phyloP scores from a whole-genome alignment of 1,140 invertebrate genomes.

The Lasioglossum albipes region DNA sequence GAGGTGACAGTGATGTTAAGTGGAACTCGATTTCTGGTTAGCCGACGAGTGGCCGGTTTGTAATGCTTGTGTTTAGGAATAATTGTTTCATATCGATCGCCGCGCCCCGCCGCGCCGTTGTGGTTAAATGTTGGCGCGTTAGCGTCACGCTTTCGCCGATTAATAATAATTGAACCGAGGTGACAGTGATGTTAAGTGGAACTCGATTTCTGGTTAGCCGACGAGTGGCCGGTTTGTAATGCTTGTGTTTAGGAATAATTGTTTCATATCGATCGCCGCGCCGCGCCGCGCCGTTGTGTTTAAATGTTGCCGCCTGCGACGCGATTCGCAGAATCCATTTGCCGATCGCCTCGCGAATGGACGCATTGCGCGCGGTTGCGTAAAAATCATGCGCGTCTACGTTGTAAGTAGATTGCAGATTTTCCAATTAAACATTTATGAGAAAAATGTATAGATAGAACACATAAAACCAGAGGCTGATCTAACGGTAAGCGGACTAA shows the following conservation, averaged over 20 bases:
- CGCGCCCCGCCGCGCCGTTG: too few species aligned
- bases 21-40: constrained; percentile 4
- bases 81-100: not conserved
- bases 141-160: constrained; percentile 1
- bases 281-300: too few species aligned
- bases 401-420: too few species aligned
- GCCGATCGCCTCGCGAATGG: too few species aligned
- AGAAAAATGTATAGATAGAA: too few species aligned
- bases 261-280: not conserved
- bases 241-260: not conserved
- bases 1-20: not conserved
- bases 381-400: too few species aligned
- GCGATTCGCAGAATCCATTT: too few species aligned
- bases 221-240: constrained; percentile 2
- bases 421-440: too few species aligned
- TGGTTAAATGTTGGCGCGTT: constrained; percentile 2
- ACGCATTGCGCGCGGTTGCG: too few species aligned
- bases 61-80: not conserved
- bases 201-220: constrained; percentile 1
- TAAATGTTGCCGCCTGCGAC: not conserved
- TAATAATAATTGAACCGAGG: not conserved
- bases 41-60: not conserved
- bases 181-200: not conserved
- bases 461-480: too few species aligned
- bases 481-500: too few species aligned